Evolutionary conservation across 2,797 vertebrate species (phyloP), one percentile per base, ranked within the genome.

Genomic region (Natrix natrix): DNA sequence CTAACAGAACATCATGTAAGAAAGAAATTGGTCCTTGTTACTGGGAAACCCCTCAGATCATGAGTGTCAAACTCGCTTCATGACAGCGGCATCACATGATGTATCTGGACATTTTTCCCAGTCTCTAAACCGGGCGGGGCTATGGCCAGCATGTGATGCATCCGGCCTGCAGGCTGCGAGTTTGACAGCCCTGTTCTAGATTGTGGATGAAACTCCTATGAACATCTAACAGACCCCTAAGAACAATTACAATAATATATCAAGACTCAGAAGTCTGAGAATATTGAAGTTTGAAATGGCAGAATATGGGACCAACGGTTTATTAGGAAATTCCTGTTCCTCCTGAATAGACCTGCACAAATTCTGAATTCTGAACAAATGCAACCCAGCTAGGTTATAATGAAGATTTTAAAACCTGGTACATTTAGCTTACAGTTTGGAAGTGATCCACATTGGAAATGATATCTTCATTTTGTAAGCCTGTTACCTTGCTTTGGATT

Each of bases 21-120:
- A 16, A 74, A 74, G 17, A 74, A 74, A 37, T 74, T 74, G 16
- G n/a, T 74, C 14, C 32, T 17, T 74, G 69, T 20, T 74, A 74
- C 14, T 74, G 2, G 69, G 69, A 60, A 60, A 60, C 22, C 57
- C n/a, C 69, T 37, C 43, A 74, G 16, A 20, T 56, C 3, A 56
- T 0, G 56, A 4, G 4, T 56, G 14, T 56, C 56, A 57, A 20
- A 57, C 57, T 17, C 5, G 16, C 1, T 0, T 17, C 16, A 6
- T 57, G 4, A 57, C 16, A 56, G 16, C 14, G 1, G 16, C 5
- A 0, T 57, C 57, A 57, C 57, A 17, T 57, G 57, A 57, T 5
- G 16, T 57, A 57, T 57, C 0, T 0, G 1, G 17, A 57, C 16
- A 1, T 57, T 56, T 4, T 5, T 3, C 56, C 3, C 56, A 1